phyloP scores from a whole-genome alignment of 2,797 vertebrate genomes.

The Labroides dimidiatus region DNA sequence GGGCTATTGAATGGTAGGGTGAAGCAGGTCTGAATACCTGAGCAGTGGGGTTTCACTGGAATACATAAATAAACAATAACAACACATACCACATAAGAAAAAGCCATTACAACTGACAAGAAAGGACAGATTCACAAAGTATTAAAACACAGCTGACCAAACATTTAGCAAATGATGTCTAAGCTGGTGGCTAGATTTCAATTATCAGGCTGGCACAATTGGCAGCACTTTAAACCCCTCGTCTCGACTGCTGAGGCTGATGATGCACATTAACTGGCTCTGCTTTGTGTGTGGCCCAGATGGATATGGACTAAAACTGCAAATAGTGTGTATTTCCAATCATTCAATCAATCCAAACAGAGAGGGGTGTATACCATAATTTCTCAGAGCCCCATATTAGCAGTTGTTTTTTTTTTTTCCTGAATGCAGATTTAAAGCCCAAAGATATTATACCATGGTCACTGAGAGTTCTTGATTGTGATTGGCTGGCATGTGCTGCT shows the following conservation, averaged over 20 bases:
- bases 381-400: slow-evolving; percentile 21
- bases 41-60: slow-evolving; percentile 58
- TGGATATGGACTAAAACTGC: slow-evolving; percentile 51
- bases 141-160: slow-evolving; percentile 68
- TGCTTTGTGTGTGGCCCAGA: slow-evolving; percentile 50
- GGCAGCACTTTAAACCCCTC: slow-evolving; percentile 67
- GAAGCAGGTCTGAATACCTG: slow-evolving; percentile 70
- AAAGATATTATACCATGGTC: slow-evolving; percentile 7
- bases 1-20: slow-evolving; percentile 42
- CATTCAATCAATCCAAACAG: slow-evolving; percentile 21
- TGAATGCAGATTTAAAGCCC: neutral
- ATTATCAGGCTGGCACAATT: slow-evolving; percentile 71
- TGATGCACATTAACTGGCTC: slow-evolving; percentile 46
- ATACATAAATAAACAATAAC: slow-evolving; percentile 63
- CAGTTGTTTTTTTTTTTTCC: neutral
- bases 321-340: slow-evolving; percentile 35
- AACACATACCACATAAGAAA: slow-evolving; percentile 52
- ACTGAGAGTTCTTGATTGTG: slow-evolving; percentile 12
- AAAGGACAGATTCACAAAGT: slow-evolving; percentile 66
- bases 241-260: slow-evolving; percentile 53
- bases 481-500: slow-evolving; percentile 10
- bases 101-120: slow-evolving; percentile 67
- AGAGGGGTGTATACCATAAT: slow-evolving; percentile 9
- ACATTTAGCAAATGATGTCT: slow-evolving; percentile 69
- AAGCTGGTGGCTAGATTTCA: slow-evolving; percentile 73